These are phyloP conservation scores for Sylvicola fuscatus DNA, from an alignment of 2,888 invertebrate genomes.

Conservation along the genomic window DNA sequence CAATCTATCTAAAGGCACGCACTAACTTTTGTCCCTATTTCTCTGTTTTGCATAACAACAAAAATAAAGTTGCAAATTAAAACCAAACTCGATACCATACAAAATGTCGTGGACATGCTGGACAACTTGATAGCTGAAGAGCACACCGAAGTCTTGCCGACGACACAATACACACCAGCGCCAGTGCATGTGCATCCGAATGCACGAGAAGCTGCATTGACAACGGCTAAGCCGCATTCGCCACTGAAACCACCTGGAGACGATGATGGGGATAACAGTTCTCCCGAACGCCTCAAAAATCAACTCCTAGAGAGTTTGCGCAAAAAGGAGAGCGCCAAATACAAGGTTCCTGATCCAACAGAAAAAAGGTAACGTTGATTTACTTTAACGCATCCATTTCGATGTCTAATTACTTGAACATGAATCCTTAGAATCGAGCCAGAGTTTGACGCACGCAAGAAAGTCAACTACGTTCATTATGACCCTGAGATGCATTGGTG, in stretches of 20 bases:
- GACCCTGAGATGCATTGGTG: conserved; percentile 88
- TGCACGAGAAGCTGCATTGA: conserved; percentile 3
- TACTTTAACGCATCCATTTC: neutral
- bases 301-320: conserved; percentile 24
- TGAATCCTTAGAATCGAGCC: too few relatives aligned
- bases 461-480: conserved; percentile 64
- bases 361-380: conserved; percentile 1
- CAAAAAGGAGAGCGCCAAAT: conserved; percentile 12
- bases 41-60: neutral
- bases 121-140: conserved; percentile 67
- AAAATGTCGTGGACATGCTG: conserved; percentile 74
- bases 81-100: conserved; percentile 41
- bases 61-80: conserved; percentile 25
- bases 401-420: neutral
- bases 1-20: too few relatives aligned
- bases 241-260: conserved; percentile 11
- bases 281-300: conserved; percentile 22
- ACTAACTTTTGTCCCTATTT: neutral
- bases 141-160: neutral
- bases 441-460: conserved; percentile 14
- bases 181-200: too few relatives aligned
- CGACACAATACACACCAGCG: neutral
- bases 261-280: conserved; percentile 16
- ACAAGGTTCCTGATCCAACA: neutral
- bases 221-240: conserved; percentile 8